A percentile compares a stretch with the other conserved stretches of the same genome.
Evolutionary conservation across 2,888 invertebrate species (phyloP).

Genomic region (Orthosia incerta): DNA sequence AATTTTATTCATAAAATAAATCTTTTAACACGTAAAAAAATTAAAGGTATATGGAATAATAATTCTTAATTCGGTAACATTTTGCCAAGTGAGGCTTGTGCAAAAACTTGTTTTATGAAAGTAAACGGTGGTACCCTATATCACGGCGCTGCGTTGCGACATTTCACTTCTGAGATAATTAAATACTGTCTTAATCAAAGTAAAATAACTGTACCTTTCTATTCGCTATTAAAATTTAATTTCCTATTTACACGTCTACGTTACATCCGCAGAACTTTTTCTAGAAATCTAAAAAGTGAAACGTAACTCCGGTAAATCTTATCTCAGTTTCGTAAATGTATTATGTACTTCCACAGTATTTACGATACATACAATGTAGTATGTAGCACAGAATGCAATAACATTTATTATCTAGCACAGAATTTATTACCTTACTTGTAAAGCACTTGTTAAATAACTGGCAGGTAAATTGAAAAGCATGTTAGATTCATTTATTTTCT

Average conservation of each 20-base stretch:
- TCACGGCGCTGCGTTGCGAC: slow-evolving; percentile 74
- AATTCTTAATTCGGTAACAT: slow-evolving; percentile 59
- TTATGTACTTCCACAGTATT: slow-evolving; percentile 28
- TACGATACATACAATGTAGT: slow-evolving; percentile 33
- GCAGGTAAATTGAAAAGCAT: slow-evolving; percentile 11
- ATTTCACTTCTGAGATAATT: slow-evolving; percentile 81
- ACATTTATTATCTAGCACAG: slow-evolving; percentile 27
- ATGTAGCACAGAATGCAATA: background rate
- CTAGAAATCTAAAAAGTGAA: slow-evolving; percentile 18
- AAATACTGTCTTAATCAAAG: slow-evolving; percentile 65
- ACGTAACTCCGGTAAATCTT: slow-evolving; percentile 17
- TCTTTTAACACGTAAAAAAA: slow-evolving; percentile 19
- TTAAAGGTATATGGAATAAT: slow-evolving; percentile 33
- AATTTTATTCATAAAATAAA: slow-evolving; percentile 37
- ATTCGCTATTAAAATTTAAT: slow-evolving; percentile 33
- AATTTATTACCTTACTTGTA: slow-evolving; percentile 29
- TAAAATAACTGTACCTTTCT: slow-evolving; percentile 40
- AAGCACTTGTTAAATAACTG: slow-evolving; percentile 2
- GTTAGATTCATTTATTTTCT: background rate
- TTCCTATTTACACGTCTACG: slow-evolving; percentile 10
- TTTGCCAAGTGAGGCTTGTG: slow-evolving; percentile 63
- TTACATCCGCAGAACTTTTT: slow-evolving; percentile 21
- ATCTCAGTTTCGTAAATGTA: slow-evolving; percentile 29
- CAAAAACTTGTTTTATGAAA: slow-evolving; percentile 84
- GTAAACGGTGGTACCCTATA: slow-evolving; percentile 76